These are phyloP conservation scores for Desmophyllum pertusum DNA, from an alignment of 92 coral and sea anemone species.

Conservation along the genomic window DNA sequence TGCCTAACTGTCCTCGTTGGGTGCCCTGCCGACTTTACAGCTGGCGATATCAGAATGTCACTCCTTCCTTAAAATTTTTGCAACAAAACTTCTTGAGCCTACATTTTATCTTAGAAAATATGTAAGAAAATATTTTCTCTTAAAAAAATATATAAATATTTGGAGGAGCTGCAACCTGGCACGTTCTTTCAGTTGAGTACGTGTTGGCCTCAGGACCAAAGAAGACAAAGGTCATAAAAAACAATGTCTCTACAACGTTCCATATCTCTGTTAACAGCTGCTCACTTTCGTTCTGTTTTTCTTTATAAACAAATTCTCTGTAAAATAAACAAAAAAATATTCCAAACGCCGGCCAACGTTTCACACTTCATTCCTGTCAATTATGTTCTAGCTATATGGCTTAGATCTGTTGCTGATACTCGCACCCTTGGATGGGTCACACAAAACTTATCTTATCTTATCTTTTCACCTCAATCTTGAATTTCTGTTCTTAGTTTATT, in stretches of 20 bases:
- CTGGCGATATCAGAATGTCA: not conserved
- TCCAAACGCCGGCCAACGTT: not conserved
- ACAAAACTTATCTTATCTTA: not conserved
- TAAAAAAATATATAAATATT: not conserved
- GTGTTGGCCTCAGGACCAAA: not conserved
- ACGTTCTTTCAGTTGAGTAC: slow-evolving; percentile 5
- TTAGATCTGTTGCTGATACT: no score
- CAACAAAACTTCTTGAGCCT: not conserved
- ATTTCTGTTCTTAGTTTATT: not conserved
- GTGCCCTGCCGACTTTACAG: no score
- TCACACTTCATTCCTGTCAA: no score
- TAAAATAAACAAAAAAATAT: not conserved
- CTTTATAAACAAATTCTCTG: not conserved
- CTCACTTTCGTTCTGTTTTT: not conserved
- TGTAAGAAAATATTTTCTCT: not conserved
- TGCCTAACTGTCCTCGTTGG: no score
- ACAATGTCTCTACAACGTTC: not conserved
- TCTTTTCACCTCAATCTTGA: not conserved
- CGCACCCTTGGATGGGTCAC: not conserved
- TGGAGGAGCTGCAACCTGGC: not conserved
- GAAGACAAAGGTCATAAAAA: slow-evolving; percentile 21
- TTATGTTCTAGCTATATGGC: no score
- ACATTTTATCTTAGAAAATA: not conserved
- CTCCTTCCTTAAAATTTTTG: not conserved
- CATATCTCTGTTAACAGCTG: not conserved